phyloP scores from a whole-genome alignment of 2,113 vertebrate genomes.

The Heloderma charlesbogerti region DNA sequence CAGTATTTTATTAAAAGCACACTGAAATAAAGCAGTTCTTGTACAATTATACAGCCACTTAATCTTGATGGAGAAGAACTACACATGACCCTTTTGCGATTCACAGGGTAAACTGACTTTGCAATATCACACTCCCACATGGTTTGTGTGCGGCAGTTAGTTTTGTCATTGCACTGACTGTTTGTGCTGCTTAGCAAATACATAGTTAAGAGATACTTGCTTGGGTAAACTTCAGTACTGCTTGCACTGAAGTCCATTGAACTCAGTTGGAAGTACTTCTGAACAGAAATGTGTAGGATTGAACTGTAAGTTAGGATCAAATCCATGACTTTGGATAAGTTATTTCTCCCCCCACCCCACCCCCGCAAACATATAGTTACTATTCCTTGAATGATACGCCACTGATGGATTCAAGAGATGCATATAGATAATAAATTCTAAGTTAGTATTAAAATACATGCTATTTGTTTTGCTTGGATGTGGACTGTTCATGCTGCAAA shows the following conservation, averaged over 20 bases:
- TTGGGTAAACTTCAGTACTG: constrained; percentile 20
- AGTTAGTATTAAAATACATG: too few relatives aligned
- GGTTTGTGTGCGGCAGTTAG: not conserved
- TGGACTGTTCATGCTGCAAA: too few relatives aligned
- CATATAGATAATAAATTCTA: not conserved
- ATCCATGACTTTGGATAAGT: not conserved
- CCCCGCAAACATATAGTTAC: not conserved
- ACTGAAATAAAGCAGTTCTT: not conserved
- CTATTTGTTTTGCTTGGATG: not conserved
- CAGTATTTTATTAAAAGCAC: not conserved
- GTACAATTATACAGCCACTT: not conserved
- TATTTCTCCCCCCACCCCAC: not conserved
- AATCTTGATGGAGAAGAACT: constrained; percentile 7
- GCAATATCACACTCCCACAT: constrained; percentile 1
- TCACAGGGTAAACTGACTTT: constrained; percentile 10
- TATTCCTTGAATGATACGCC: not conserved
- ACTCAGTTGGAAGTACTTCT: not conserved
- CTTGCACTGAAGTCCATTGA: not conserved
- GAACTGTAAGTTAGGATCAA: not conserved
- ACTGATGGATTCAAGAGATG: constrained; percentile 5
- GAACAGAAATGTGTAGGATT: not conserved
- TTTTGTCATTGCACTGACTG: not conserved
- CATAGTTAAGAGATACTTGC: constrained; percentile 15
- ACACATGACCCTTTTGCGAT: not conserved
- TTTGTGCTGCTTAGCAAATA: constrained; percentile 20